Evolutionary conservation across 2,888 invertebrate genomes (phyloP).

Genomic region (Yponomeuta plumbellus): DNA sequence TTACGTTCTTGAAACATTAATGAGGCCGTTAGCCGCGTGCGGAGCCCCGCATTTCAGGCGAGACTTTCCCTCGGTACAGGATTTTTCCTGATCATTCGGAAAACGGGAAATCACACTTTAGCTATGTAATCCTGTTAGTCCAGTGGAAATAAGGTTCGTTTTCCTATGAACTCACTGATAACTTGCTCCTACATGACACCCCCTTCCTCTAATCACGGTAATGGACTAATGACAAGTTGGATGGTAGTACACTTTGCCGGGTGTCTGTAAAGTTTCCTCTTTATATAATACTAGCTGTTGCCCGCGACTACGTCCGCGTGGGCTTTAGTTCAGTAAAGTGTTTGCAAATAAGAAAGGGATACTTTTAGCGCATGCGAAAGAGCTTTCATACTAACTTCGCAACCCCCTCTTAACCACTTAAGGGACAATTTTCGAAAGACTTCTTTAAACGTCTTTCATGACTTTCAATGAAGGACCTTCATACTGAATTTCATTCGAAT

Average conservation of each 20-base stretch:
- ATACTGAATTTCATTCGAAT: no score
- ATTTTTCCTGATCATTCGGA: not conserved
- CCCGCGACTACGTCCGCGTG: no score
- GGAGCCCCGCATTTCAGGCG: not conserved
- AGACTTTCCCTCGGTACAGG: not conserved
- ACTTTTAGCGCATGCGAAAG: no score
- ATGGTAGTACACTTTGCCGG: conserved; percentile 37
- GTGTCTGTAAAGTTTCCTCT: conserved; percentile 35
- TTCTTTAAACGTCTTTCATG: no score
- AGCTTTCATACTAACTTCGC: no score
- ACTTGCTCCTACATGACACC: not conserved
- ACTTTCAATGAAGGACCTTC: no score
- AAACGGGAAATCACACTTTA: not conserved
- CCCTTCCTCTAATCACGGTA: conserved; percentile 50
- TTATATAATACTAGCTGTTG: conserved; percentile 20
- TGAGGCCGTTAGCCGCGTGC: conserved; percentile 44
- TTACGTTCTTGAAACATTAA: conserved; percentile 65
- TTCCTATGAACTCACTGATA: not conserved
- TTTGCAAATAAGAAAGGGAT: no score
- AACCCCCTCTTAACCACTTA: no score
- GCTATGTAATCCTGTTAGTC: not conserved
- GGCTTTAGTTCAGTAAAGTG: no score
- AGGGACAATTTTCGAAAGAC: no score
- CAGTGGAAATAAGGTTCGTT: not conserved
- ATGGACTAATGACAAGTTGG: conserved; percentile 66